phyloP scores from a whole-genome alignment of 2,797 vertebrate genomes.

The Sebastes elongatus region DNA sequence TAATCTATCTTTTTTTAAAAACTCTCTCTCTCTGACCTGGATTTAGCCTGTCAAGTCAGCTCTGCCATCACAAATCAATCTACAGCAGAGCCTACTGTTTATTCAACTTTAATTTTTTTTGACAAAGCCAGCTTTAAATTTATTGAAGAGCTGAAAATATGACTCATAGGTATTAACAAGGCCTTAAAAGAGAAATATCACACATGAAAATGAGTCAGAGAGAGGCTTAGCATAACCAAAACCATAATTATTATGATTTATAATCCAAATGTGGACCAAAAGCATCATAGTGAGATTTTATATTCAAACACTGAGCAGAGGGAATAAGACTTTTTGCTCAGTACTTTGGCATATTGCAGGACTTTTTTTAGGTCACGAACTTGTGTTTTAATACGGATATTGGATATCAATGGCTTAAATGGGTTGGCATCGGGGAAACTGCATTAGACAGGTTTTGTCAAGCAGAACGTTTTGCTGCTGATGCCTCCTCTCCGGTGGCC shows the following conservation, averaged over 20 bases:
- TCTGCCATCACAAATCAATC: slow-evolving; percentile 27
- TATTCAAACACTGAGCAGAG: background rate
- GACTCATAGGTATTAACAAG: slow-evolving; percentile 45
- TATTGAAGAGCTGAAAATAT: slow-evolving; percentile 43
- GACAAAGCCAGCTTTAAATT: slow-evolving; percentile 49
- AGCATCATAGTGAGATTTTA: slow-evolving; percentile 8
- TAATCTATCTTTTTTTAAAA: background rate
- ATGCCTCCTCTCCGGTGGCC: background rate
- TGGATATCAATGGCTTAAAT: background rate
- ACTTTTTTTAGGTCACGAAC: background rate
- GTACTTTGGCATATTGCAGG: background rate
- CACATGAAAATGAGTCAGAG: slow-evolving; percentile 40
- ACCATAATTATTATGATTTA: slow-evolving; percentile 41
- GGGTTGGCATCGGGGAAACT: background rate
- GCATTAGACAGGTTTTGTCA: background rate
- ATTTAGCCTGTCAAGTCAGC: background rate
- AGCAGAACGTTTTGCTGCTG: background rate
- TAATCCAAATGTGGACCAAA: slow-evolving; percentile 15
- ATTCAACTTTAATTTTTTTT: background rate
- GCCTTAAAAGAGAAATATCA: slow-evolving; percentile 48
- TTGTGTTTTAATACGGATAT: background rate
- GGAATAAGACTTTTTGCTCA: background rate
- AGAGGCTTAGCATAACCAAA: slow-evolving; percentile 26
- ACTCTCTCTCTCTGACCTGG: background rate
- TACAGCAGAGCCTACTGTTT: slow-evolving; percentile 13